Percentiles rank a stretch among this genome's conserved stretches.
These are phyloP conservation scores for Siniperca obscura DNA, from an alignment of 2,797 vertebrate genomes.

Conservation along the genomic window DNA sequence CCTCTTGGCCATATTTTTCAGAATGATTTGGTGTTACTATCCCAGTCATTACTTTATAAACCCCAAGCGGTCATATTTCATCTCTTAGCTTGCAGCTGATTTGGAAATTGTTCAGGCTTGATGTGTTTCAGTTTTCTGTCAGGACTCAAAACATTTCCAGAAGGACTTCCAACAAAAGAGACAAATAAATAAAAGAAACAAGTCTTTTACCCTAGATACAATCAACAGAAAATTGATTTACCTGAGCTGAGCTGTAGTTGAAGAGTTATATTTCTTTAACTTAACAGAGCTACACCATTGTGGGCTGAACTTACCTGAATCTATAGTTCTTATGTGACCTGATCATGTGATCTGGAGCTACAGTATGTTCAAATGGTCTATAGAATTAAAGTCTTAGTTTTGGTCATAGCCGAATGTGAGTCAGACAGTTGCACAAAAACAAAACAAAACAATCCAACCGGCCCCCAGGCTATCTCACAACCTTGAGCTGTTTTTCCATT, in stretches of 20 bases:
- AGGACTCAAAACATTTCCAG: slow-evolving; percentile 9
- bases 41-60: slow-evolving; percentile 17
- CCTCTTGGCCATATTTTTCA: background rate
- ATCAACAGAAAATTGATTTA: background rate
- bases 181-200: background rate
- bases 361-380: background rate
- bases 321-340: background rate
- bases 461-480: background rate
- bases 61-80: background rate
- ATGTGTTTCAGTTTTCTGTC: slow-evolving; percentile 48
- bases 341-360: background rate
- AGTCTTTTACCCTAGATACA: background rate
- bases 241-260: background rate
- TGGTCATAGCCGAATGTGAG: background rate
- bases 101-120: slow-evolving; percentile 10
- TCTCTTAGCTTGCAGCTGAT: slow-evolving; percentile 23
- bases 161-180: slow-evolving; percentile 1
- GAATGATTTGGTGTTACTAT: slow-evolving; percentile 4
- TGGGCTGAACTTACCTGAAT: background rate
- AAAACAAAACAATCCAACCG: background rate
- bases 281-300: background rate
- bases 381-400: background rate
- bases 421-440: background rate
- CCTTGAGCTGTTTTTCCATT: background rate
- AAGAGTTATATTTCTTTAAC: background rate